phyloP scores from a whole-genome alignment of 2,113 vertebrate species.

The Todiramphus chloris region DNA sequence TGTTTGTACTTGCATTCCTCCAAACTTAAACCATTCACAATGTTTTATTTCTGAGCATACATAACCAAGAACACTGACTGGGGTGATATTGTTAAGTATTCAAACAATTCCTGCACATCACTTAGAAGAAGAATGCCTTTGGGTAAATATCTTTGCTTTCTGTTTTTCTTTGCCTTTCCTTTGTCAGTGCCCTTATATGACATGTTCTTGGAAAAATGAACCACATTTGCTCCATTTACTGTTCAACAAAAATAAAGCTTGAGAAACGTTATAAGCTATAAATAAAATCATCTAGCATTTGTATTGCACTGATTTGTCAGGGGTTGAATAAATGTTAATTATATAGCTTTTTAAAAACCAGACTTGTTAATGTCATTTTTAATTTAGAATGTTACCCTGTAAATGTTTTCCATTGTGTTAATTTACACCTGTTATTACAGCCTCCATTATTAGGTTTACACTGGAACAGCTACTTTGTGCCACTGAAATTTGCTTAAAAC shows the following conservation, averaged over 20 bases:
- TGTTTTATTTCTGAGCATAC: slow-evolving; percentile 48
- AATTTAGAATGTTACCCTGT: slow-evolving; percentile 78
- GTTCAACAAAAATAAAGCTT: slow-evolving; percentile 58
- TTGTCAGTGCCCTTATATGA: slow-evolving; percentile 32
- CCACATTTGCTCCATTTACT: slow-evolving; percentile 39
- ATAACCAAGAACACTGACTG: slow-evolving; percentile 31
- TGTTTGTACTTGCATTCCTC: slow-evolving; percentile 32
- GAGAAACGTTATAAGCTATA: slow-evolving; percentile 60
- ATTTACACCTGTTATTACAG: slow-evolving; percentile 83
- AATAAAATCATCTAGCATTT: slow-evolving; percentile 70
- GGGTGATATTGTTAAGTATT: slow-evolving; percentile 29
- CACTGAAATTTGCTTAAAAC: slow-evolving; percentile 81
- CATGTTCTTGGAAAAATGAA: slow-evolving; percentile 38
- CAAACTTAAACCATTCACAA: slow-evolving; percentile 19
- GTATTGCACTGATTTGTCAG: slow-evolving; percentile 58
- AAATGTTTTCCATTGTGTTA: slow-evolving; percentile 81
- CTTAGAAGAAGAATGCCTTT: slow-evolving; percentile 48
- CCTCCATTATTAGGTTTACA: slow-evolving; percentile 79
- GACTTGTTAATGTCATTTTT: slow-evolving; percentile 81
- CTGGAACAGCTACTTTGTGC: slow-evolving; percentile 74
- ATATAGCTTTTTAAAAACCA: slow-evolving; percentile 75
- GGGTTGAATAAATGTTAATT: slow-evolving; percentile 79
- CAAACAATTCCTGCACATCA: slow-evolving; percentile 55
- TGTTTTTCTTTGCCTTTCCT: slow-evolving; percentile 9
- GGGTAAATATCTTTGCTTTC: slow-evolving; percentile 49